Evolutionary conservation across 1,140 invertebrate species (phyloP), one percentile per base, ranked within the genome.

Genomic region (Leptonema lineaticorne): DNA sequence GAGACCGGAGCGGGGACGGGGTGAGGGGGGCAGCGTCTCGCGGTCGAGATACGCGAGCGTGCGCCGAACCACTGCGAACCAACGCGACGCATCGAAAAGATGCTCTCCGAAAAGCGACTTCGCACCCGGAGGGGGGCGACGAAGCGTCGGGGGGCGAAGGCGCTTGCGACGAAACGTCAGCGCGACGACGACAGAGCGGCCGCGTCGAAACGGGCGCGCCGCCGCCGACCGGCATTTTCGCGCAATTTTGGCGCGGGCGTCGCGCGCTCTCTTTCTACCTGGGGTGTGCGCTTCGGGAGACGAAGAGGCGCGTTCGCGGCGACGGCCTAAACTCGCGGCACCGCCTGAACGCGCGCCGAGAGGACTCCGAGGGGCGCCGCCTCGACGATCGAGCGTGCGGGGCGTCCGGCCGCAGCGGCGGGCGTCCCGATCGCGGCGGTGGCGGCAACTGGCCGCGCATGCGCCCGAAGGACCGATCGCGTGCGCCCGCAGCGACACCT

Each of bases 361-460:
- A 80, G 81, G 79, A 62, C 63, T 30, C 20, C 63, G 62, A 45
- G 30, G 65, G 26, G 78, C 78, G 78, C 80, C 78, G 56, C 26
- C 9, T 30, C 26, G 56, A 18, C 56, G 46, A 58, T 9, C 56
- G 26, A 26, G 58, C 58, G 62, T 24, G 62, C 45, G 26, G 62
- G 45, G 62, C 45, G 26, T 24, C 37, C 37, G 24, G 60, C 37
- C n/a, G 28, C 58, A 30, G 58, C 22, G 8, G 16, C 58, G 58
- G 29, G 29, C 58, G 33, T 22, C 30, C 29, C 33, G 18, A 60
- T 78, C 78, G 78, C 80, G 79, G 78, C 79, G 79, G 80, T 81
- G 80, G 80, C 80, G 80, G 80, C 80, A 83, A 82, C 79, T 79
- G 78, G 77, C 78, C 76, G 78, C 80, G 80, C 80, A 80, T 76